phyloP scores from a whole-genome alignment of 2,113 vertebrate species.

The Corynorhinus townsendii region DNA sequence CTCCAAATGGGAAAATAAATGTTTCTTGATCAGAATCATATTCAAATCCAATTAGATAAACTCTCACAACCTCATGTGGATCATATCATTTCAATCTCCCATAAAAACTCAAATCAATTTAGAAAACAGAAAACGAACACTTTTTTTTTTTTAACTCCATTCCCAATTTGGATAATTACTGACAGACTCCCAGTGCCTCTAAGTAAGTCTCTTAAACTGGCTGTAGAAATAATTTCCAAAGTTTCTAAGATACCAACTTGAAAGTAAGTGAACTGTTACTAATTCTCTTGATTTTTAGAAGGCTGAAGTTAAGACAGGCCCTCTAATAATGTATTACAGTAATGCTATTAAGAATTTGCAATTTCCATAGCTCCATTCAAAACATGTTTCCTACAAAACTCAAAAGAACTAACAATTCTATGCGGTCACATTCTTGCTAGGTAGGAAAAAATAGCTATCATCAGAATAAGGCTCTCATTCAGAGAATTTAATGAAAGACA shows the following conservation, averaged over 20 bases:
- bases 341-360: slow-evolving; percentile 13
- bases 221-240: slow-evolving; percentile 24
- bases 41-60: slow-evolving; percentile 79
- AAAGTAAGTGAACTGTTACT: slow-evolving; percentile 38
- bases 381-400: not conserved
- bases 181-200: not conserved
- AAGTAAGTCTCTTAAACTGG: not conserved
- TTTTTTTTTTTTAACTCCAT: not conserved
- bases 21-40: slow-evolving; percentile 73
- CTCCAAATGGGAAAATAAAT: slow-evolving; percentile 63
- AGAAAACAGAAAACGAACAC: not conserved
- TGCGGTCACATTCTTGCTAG: slow-evolving; percentile 4
- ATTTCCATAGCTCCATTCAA: slow-evolving; percentile 26
- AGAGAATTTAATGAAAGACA: slow-evolving; percentile 7
- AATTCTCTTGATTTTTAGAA: slow-evolving; percentile 46
- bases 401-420: slow-evolving; percentile 25
- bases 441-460: not conserved
- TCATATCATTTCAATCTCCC: slow-evolving; percentile 64
- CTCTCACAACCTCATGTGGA: slow-evolving; percentile 49
- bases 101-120: not conserved
- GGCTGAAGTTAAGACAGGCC: not conserved
- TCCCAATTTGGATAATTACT: slow-evolving; percentile 20
- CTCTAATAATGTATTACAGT: slow-evolving; percentile 17
- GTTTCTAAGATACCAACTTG: slow-evolving; percentile 32
- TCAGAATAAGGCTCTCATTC: not conserved